Conservation (phyloP, 64 coral and sea anemone genomes). For the Montipora sp. region DNA sequence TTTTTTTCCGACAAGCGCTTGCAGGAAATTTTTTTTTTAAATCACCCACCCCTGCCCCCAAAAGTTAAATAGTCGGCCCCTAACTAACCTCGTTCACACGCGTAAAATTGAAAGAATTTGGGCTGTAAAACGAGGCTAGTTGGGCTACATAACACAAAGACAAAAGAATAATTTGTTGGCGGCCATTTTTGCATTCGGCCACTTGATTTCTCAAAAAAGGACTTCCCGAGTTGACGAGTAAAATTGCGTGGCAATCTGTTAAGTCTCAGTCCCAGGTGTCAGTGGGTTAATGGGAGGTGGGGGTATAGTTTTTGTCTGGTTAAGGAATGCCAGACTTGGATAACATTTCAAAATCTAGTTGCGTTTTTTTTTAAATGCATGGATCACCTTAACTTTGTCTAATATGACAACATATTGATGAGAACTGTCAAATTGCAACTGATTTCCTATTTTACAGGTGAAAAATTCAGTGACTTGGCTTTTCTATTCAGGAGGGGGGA, state of each 20-base stretch:
- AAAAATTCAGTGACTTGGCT: constrained; percentile 56
- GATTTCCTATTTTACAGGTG: constrained; percentile 29
- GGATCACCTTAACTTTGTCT: background rate
- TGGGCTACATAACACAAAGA: no score
- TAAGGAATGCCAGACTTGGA: background rate
- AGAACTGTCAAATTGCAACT: background rate
- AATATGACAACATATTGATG: background rate
- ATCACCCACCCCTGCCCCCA: no score
- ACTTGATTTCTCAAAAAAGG: no score
- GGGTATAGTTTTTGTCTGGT: background rate
- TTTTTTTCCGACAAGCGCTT: no score
- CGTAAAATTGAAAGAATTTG: no score
- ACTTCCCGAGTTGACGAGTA: no score
- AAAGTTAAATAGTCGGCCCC: no score
- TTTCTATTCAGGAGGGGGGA: background rate
- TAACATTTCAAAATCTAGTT: background rate
- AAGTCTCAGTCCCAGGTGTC: background rate
- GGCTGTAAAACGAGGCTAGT: no score
- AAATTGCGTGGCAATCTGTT: background rate
- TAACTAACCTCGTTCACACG: no score
- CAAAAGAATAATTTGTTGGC: no score
- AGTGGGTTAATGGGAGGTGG: background rate
- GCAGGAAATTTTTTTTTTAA: no score
- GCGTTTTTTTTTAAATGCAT: background rate
- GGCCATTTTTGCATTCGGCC: no score